Percentiles rank a stretch among this genome's conserved stretches.
These are phyloP conservation scores for Balaeniceps rex DNA, from an alignment of 2,113 vertebrate species.

Conservation along the genomic window DNA sequence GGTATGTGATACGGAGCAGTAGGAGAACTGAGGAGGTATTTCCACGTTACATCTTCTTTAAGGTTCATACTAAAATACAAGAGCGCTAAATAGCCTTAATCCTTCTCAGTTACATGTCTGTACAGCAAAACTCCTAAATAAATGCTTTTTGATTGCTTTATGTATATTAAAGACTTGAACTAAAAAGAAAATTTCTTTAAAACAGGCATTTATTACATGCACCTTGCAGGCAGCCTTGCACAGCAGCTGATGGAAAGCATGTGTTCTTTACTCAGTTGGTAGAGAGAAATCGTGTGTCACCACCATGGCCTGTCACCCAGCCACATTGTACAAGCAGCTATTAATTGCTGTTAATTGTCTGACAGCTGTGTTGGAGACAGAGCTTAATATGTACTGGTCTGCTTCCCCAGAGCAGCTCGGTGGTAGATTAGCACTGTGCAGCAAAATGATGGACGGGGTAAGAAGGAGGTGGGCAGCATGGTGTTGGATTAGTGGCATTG, in stretches of 20 bases:
- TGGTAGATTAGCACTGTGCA: background rate
- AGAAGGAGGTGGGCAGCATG: background rate
- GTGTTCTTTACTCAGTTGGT: background rate
- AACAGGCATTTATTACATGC: background rate
- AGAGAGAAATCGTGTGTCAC: background rate
- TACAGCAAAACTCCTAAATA: background rate
- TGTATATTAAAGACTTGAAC: background rate
- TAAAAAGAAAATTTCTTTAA: background rate
- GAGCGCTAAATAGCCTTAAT: background rate
- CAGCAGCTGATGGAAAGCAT: background rate
- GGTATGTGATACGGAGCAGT: rapidly evolving
- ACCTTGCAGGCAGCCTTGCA: background rate
- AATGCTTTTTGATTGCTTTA: background rate
- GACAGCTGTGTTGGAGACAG: background rate
- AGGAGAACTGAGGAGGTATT: background rate
- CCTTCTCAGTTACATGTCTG: background rate
- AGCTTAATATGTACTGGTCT: background rate
- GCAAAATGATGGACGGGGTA: background rate
- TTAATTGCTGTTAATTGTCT: background rate
- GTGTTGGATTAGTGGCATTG: background rate
- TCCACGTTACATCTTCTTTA: background rate
- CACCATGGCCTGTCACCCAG: background rate
- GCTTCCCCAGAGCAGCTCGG: background rate
- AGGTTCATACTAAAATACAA: background rate
- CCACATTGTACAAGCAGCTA: background rate